Percentiles rank a stretch among this genome's conserved stretches.
These are phyloP conservation scores for Myripristis murdjan DNA, from an alignment of 2,797 vertebrate species.

Conservation along the genomic window DNA sequence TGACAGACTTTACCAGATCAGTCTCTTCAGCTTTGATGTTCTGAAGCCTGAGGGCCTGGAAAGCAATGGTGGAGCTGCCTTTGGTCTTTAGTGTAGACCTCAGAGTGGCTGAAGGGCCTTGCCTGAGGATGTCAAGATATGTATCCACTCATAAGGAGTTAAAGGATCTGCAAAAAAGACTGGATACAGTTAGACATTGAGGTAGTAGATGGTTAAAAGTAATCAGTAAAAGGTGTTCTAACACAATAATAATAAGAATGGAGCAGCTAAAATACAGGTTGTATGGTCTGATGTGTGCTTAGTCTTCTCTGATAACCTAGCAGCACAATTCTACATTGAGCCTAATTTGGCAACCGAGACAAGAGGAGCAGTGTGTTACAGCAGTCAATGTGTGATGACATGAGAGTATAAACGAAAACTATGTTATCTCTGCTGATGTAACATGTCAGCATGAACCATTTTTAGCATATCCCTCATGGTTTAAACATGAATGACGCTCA, in stretches of 20 bases:
- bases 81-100: conserved; percentile 56
- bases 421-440: neutral
- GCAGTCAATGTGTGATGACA: conserved; percentile 9
- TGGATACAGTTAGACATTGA: conserved; percentile 34
- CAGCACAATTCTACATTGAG: conserved; percentile 17
- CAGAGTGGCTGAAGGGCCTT: conserved; percentile 37
- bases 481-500: conserved; percentile 9
- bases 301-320: conserved; percentile 19
- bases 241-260: conserved; percentile 12
- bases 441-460: conserved; percentile 13
- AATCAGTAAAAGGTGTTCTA: conserved; percentile 37
- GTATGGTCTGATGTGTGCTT: conserved; percentile 15
- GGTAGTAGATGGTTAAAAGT: conserved; percentile 11
- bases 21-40: conserved; percentile 21
- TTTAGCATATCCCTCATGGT: conserved; percentile 10
- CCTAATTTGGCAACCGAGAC: neutral
- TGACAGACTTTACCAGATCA: conserved; percentile 34
- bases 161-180: conserved; percentile 59
- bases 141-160: conserved; percentile 27
- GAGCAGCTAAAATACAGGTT: conserved; percentile 22
- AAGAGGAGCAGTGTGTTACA: conserved; percentile 6
- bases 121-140: conserved; percentile 45
- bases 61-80: conserved; percentile 43
- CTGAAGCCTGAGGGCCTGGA: conserved; percentile 52
- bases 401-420: conserved; percentile 16